Evolutionary conservation across 2,888 invertebrate genomes (phyloP).

Genomic region (Sminthurides aquaticus): DNA sequence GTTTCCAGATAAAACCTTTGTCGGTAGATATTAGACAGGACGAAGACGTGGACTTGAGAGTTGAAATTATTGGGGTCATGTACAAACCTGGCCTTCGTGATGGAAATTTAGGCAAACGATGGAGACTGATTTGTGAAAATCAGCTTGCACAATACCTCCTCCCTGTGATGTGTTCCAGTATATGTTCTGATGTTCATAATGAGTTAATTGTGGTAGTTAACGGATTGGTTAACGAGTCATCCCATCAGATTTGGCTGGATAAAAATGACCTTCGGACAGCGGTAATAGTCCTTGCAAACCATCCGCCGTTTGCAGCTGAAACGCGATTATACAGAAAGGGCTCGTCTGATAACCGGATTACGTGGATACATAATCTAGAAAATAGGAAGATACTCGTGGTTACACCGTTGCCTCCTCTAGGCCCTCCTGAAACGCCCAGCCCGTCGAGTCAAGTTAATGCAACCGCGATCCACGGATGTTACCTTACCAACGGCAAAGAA

Average conservation of each 20-base stretch:
- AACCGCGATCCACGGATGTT: no score
- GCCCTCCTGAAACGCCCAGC: no score
- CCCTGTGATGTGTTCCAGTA: background rate
- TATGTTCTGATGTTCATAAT: background rate
- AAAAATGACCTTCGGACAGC: background rate
- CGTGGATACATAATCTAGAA: no score
- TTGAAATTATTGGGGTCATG: background rate
- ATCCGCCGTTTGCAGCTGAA: no score
- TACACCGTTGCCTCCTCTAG: no score
- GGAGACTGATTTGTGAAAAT: background rate
- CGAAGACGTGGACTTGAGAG: background rate
- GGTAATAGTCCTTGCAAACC: background rate
- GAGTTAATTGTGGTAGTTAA: background rate
- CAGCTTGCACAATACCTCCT: background rate
- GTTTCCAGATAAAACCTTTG: background rate
- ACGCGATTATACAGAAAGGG: no score
- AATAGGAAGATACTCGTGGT: no score
- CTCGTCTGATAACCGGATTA: no score
- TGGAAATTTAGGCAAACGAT: background rate
- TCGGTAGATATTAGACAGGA: background rate
- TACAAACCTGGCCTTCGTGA: background rate
- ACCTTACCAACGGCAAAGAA: no score
- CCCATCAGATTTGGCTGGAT: background rate
- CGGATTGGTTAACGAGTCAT: background rate
- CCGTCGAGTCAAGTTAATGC: no score